phyloP scores from a whole-genome alignment of 2,113 vertebrate genomes.

The Tragelaphus imberbis region DNA sequence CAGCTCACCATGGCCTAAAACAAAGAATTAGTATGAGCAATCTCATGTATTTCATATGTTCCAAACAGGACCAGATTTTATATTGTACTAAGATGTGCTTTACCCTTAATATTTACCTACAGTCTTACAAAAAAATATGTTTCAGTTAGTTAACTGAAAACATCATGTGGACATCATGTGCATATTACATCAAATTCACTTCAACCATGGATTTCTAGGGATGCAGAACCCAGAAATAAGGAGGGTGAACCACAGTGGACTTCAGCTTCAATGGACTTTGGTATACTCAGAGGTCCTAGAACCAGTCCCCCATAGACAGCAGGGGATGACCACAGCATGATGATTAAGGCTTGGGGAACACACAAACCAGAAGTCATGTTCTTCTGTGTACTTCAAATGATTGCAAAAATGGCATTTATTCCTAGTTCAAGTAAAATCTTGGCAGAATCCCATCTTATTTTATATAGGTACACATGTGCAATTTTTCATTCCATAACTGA shows the following conservation, averaged over 20 bases:
- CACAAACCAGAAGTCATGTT: neutral
- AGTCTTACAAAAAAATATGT: neutral
- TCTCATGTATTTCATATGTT: neutral
- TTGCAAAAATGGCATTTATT: neutral
- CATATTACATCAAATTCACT: neutral
- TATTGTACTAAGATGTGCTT: neutral
- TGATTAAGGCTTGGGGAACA: neutral
- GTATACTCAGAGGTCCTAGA: fast-evolving
- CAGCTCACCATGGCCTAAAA: neutral
- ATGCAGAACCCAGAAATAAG: neutral
- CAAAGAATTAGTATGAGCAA: neutral
- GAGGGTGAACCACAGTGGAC: neutral
- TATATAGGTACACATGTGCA: neutral
- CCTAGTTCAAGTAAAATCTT: neutral
- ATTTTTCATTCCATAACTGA: constrained; percentile 11
- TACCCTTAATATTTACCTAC: neutral
- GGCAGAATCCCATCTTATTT: neutral
- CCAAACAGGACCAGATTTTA: neutral
- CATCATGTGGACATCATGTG: neutral
- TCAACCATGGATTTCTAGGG: neutral
- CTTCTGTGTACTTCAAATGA: neutral
- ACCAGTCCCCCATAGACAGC: too few species aligned
- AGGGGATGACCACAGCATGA: neutral
- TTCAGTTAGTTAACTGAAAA: neutral
- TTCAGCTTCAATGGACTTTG: neutral